Percentiles rank a stretch among this genome's conserved stretches.
phyloP scores from a whole-genome alignment of 1,140 invertebrate species.

The Cyclina sinensis region DNA sequence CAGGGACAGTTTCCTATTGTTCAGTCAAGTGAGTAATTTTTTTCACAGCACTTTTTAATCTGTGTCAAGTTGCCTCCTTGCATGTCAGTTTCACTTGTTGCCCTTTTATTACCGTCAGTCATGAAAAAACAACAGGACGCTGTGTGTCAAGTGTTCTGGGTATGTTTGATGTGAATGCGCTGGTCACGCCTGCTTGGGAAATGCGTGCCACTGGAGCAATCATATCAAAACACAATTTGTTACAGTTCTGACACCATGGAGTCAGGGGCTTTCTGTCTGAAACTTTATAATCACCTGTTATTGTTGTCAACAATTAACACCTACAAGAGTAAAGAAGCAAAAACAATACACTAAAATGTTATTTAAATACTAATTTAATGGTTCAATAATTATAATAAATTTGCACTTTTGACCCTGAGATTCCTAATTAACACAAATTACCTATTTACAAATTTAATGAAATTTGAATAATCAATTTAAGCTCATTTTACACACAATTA shows the following conservation, averaged over 20 bases:
- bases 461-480: background rate
- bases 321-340: too few relatives aligned
- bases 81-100: constrained; percentile 43
- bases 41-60: constrained; percentile 35
- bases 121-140: constrained; percentile 48
- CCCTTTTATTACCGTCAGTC: constrained; percentile 37
- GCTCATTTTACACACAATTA: background rate
- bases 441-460: background rate
- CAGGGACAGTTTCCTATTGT: background rate
- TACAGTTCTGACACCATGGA: constrained; percentile 37
- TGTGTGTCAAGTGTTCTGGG: constrained; percentile 16
- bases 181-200: constrained; percentile 37
- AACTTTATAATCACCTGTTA: too few relatives aligned
- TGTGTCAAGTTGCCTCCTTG: constrained; percentile 32
- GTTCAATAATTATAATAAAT: too few relatives aligned
- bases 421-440: background rate
- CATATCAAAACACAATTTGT: constrained; percentile 41
- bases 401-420: background rate
- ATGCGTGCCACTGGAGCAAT: background rate
- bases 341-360: too few relatives aligned
- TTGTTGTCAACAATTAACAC: too few relatives aligned
- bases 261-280: background rate
- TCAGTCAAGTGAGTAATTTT: constrained; percentile 39
- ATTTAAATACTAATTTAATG: too few relatives aligned
- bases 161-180: constrained; percentile 14